Conservation (phyloP, 2,888 invertebrate species). For the Galerucella pusilla region DNA sequence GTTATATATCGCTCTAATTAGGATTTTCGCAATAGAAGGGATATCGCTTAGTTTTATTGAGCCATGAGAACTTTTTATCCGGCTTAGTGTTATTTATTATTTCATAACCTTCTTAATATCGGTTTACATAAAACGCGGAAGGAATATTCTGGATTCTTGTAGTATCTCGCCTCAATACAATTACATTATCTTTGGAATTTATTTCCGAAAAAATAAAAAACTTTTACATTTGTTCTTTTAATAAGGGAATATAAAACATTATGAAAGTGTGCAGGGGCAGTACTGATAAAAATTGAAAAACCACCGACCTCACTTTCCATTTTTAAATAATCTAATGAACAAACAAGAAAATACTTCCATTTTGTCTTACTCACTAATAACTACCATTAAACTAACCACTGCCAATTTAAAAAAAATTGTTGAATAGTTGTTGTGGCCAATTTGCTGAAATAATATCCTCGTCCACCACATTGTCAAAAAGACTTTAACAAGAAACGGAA, state of each 20-base stretch:
- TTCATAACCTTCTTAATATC: constrained; percentile 32
- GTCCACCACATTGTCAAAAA: constrained; percentile 12
- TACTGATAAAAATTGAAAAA: not conserved
- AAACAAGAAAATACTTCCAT: not conserved
- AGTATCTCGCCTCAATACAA: not conserved
- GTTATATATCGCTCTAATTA: constrained; percentile 26
- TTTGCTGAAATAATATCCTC: constrained; percentile 13
- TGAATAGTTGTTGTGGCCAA: not conserved
- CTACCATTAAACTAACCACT: not conserved
- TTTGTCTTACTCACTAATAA: not conserved
- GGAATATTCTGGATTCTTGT: constrained; percentile 13
- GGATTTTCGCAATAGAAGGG: constrained; percentile 26
- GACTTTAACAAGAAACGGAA: not conserved
- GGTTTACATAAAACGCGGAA: constrained; percentile 5
- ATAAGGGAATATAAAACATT: not conserved
- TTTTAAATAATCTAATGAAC: not conserved
- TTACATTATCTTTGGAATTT: not conserved
- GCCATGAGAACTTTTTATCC: constrained; percentile 30
- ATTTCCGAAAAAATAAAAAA: not conserved
- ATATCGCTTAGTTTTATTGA: constrained; percentile 26
- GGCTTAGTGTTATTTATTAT: constrained; percentile 33
- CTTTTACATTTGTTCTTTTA: not conserved
- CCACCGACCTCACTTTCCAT: not conserved
- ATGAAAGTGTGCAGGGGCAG: not conserved
- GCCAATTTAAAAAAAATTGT: constrained; percentile 8